These are phyloP conservation scores for Eupithecia vulgata DNA, from an alignment of 2,888 invertebrate species.

Conservation along the genomic window DNA sequence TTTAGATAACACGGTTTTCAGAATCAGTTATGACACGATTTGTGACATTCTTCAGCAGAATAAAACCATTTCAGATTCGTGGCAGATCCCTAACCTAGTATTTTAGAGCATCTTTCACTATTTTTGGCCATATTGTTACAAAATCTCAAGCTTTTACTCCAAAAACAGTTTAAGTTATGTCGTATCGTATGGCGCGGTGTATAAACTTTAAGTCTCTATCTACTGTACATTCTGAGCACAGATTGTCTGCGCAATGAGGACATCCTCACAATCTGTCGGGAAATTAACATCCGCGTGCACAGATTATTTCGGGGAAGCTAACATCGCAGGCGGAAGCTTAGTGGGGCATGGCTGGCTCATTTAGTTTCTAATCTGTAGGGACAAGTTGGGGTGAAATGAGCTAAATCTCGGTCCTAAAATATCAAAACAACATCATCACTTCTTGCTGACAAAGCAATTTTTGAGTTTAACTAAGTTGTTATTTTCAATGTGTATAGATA, in stretches of 20 bases:
- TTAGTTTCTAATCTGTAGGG: background rate
- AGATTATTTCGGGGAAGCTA: slow-evolving; percentile 38
- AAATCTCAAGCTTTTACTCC: background rate
- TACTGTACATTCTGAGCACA: slow-evolving; percentile 19
- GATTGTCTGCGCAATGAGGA: slow-evolving; percentile 40
- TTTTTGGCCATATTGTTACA: background rate
- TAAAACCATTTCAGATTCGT: background rate
- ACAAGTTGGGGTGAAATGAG: background rate
- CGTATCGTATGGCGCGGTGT: background rate
- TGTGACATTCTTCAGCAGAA: background rate
- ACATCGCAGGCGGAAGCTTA: background rate
- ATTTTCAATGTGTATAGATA: too few species aligned
- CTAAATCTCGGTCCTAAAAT: background rate
- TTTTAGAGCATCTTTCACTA: background rate
- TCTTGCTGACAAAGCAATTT: too few species aligned
- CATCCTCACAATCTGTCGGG: slow-evolving; percentile 45
- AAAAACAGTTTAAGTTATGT: background rate
- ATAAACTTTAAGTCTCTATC: background rate
- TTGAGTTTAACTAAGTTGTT: too few species aligned
- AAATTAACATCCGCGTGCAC: slow-evolving; percentile 42
- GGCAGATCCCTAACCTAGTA: background rate
- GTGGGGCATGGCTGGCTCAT: slow-evolving; percentile 3
- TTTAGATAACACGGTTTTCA: background rate
- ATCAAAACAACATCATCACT: too few species aligned
- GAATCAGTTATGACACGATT: background rate